Percentiles rank a stretch among this genome's conserved stretches.
Conservation (phyloP, 2,888 invertebrate species). For the Polydrusus tereticollis region DNA sequence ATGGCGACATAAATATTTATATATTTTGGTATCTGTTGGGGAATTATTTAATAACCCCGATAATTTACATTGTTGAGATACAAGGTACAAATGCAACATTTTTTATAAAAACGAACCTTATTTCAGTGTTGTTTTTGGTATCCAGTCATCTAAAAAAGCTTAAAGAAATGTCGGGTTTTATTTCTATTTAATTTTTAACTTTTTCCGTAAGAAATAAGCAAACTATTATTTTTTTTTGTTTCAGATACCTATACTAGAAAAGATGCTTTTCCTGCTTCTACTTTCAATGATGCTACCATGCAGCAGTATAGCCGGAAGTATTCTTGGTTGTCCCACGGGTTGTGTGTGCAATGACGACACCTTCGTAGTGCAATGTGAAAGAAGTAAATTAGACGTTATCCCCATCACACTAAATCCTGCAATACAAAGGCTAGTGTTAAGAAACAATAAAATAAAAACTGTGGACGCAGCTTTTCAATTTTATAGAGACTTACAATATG, state of each 20-base stretch:
- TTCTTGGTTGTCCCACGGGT: conserved; percentile 84
- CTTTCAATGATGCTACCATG: conserved; percentile 53
- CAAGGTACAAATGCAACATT: too few species aligned
- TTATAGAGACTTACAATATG: conserved; percentile 86
- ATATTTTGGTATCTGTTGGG: too few species aligned
- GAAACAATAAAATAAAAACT: conserved; percentile 88
- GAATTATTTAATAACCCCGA: too few species aligned
- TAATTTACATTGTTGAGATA: too few species aligned
- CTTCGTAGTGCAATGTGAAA: conserved; percentile 87
- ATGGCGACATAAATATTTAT: too few species aligned
- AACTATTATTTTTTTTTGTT: conserved; percentile 14
- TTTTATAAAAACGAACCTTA: too few species aligned
- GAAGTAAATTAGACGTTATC: conserved; percentile 88
- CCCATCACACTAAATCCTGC: conserved; percentile 93
- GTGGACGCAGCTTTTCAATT: conserved; percentile 92
- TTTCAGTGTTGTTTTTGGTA: too few species aligned
- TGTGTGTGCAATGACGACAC: conserved; percentile 93
- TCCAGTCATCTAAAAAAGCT: too few species aligned
- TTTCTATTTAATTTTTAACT: too few species aligned
- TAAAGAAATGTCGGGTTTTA: too few species aligned
- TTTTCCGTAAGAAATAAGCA: neutral
- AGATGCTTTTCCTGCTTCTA: conserved; percentile 40
- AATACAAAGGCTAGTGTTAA: conserved; percentile 85
- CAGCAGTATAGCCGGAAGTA: conserved; percentile 66
- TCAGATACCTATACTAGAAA: conserved; percentile 11